Base-by-base conservation (phyloP, 2,888 invertebrate species). In the Epirrhoe alternata region DNA sequence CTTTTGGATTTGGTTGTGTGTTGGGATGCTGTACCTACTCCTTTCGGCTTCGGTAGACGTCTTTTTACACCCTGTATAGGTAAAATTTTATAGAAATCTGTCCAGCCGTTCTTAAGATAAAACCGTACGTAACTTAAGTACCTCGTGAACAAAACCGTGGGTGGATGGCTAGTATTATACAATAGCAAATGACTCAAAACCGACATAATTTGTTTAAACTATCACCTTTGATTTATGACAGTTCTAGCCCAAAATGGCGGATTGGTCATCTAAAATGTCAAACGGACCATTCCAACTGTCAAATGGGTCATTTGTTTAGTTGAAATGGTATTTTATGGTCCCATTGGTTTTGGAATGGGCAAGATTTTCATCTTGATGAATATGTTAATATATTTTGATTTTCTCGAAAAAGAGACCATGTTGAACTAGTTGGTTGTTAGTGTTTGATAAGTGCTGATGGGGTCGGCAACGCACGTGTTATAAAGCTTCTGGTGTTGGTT, bases 161-260 rank as follows among this genome's bases (percentile, higher is more conserved):
- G 24, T 24, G 3, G 24, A 24, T 24, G 24, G 24, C 24, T 24
- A 24, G 24, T 24, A 24, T 24, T 24, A 24, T 24, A 24, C 50
- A 7, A 10, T 24, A 8, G 6, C 35, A 35, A 2, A 35, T 42
- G 38, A 42, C 38, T 42, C 12, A 42, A 42, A 12, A 42, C 38
- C 38, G 12, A 12, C 38, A 42, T 33, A 42, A 52, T 31, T 61
- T 47, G 53, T 53, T 24, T 61, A 49, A 47, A 54, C 38, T 49
- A 49, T 47, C 53, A 51, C 58, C 47, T 50, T 33, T 61, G 49
- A 66, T 6, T 54, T 66, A 66, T 53, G 65, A 49, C 61, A 49
- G 35, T 54, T 61, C 45, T 35, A 24, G 49, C 14, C 14, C 47
- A 53, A 49, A 38, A 55, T 54, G 53, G 45, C 53, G 24, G 38